phyloP scores from a whole-genome alignment of 2,113 vertebrate species.

The Donacobius atricapilla region DNA sequence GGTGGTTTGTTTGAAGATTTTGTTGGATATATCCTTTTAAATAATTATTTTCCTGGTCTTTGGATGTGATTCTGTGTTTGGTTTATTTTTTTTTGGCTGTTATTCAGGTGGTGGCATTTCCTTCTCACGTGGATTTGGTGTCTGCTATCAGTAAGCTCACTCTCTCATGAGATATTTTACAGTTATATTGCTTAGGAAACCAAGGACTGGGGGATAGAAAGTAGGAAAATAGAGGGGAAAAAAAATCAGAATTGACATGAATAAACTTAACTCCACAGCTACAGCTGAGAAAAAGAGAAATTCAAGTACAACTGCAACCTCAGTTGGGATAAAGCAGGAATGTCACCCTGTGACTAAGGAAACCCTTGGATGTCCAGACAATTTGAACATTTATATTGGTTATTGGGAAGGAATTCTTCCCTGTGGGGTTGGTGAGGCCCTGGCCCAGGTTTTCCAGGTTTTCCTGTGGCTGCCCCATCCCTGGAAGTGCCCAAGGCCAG shows the following conservation, averaged over 20 bases:
- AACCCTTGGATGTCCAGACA: not conserved
- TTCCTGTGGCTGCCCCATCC: not conserved
- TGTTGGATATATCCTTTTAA: not conserved
- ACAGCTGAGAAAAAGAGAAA: not conserved
- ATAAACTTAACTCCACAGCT: not conserved
- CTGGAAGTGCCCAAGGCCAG: not conserved
- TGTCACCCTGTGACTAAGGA: not conserved
- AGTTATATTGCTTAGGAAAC: not conserved
- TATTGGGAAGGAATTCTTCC: not conserved
- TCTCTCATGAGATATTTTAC: not conserved
- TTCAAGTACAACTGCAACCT: not conserved
- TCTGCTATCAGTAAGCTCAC: not conserved
- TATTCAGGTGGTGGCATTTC: not conserved
- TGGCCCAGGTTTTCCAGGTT: accelerated
- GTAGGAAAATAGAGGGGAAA: not conserved
- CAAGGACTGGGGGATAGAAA: not conserved
- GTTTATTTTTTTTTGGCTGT: not conserved
- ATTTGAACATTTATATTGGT: not conserved
- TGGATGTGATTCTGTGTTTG: not conserved
- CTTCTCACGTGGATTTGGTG: not conserved
- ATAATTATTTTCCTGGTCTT: not conserved
- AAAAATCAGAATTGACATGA: not conserved
- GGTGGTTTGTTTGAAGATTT: not conserved
- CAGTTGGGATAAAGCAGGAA: not conserved
- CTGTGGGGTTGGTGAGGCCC: accelerated